A percentile compares a stretch with the other conserved stretches of the same genome.
Evolutionary conservation across 2,888 invertebrate genomes (phyloP).

Genomic region (Steromphala cineraria): DNA sequence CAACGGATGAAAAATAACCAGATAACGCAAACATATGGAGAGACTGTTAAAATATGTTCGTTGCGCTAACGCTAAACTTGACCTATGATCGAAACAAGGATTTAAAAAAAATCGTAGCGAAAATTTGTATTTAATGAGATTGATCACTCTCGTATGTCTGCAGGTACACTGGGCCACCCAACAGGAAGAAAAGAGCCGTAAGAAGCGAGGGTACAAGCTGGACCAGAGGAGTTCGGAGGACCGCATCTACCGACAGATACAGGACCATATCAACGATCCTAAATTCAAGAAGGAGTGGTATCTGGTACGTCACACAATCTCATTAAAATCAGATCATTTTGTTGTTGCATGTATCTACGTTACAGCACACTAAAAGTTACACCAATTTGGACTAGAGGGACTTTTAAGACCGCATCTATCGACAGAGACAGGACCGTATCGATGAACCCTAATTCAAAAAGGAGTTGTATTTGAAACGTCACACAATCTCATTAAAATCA

Average conservation of each 20-base stretch:
- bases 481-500: too few species aligned
- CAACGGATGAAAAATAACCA: too few species aligned
- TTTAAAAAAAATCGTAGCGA: too few species aligned
- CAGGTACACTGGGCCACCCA: constrained; percentile 92
- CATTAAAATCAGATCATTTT: too few species aligned
- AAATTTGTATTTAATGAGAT: too few species aligned
- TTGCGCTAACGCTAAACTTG: too few species aligned
- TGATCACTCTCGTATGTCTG: constrained; percentile 22
- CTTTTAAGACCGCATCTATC: not conserved
- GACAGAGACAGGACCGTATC: constrained; percentile 28
- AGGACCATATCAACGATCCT: constrained; percentile 58
- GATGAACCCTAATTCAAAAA: constrained; percentile 81
- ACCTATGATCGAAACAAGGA: too few species aligned
- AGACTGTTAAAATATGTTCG: too few species aligned
- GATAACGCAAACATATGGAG: too few species aligned
- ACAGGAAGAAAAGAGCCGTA: constrained; percentile 90
- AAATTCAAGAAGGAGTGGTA: constrained; percentile 92
- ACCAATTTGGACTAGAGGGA: not conserved
- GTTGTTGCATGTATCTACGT: too few species aligned
- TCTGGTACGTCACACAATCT: constrained; percentile 86
- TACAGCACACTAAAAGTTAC: too few species aligned
- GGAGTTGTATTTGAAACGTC: constrained; percentile 94
- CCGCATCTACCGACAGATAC: not conserved
- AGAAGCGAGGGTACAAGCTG: constrained; percentile 83
- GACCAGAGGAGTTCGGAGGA: not conserved